phyloP scores from a whole-genome alignment of 37 sponge, comb jelly and placozoan genomes.

The Diacarnus erythraeanus region DNA sequence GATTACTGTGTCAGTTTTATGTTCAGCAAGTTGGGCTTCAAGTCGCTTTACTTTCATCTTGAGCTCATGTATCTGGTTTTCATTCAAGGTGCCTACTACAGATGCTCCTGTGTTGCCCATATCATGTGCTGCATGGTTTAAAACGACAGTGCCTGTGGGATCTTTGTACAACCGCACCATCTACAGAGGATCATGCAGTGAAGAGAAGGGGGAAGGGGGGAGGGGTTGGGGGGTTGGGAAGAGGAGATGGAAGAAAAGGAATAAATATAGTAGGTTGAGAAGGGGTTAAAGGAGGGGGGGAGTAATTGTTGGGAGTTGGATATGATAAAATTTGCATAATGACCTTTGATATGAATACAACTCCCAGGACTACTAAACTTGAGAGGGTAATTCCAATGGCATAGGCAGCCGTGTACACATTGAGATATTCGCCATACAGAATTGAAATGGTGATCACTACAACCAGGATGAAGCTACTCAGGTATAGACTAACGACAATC shows the following conservation, averaged over 20 bases:
- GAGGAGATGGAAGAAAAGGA: not conserved
- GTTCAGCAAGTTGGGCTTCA: not conserved
- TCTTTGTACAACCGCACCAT: slow-evolving; percentile 47
- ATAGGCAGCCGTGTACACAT: slow-evolving; percentile 15
- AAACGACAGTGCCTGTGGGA: slow-evolving; percentile 19
- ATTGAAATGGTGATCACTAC: slow-evolving; percentile 29
- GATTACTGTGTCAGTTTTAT: too few relatives aligned
- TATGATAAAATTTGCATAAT: too few relatives aligned
- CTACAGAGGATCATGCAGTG: slow-evolving; percentile 1
- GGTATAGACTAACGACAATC: slow-evolving; percentile 49
- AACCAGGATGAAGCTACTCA: slow-evolving; percentile 39
- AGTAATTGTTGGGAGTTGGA: too few relatives aligned
- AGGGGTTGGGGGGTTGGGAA: not conserved
- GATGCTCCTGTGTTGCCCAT: not conserved
- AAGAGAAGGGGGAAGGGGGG: not conserved
- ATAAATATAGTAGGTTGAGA: not conserved
- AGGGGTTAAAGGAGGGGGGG: not conserved
- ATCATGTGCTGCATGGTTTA: not conserved
- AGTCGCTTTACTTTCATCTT: not conserved
- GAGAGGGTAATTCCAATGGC: slow-evolving; percentile 30
- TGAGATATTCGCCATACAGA: slow-evolving; percentile 12
- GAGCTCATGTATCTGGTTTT: not conserved
- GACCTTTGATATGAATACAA: slow-evolving; percentile 53
- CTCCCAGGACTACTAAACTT: slow-evolving; percentile 30
- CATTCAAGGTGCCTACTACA: not conserved